phyloP scores from a whole-genome alignment of 2,888 invertebrate genomes.

The Microdon myrmicae region DNA sequence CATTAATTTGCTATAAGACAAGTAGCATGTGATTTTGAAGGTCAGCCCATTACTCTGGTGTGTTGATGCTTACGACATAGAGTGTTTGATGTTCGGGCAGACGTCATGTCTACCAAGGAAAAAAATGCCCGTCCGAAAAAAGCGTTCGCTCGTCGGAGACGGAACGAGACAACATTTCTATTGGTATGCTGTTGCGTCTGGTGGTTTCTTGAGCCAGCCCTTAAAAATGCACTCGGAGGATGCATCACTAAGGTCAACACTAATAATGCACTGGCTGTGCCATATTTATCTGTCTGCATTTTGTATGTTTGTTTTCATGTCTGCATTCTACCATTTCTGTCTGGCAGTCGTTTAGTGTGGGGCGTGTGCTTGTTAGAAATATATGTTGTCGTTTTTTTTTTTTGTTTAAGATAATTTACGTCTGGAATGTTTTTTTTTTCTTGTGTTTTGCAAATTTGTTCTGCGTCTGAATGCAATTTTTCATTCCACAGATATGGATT shows the following conservation, averaged over 20 bases:
- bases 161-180: conserved; percentile 26
- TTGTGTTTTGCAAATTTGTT: conserved; percentile 3
- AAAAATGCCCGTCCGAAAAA: conserved; percentile 19
- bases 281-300: conserved; percentile 23
- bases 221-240: conserved; percentile 42
- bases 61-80: no score
- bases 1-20: no score
- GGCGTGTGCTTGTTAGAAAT: conserved; percentile 38
- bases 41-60: no score
- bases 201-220: conserved; percentile 24
- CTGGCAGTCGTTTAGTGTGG: conserved; percentile 33
- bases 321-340: no score
- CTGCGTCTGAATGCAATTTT: conserved; percentile 26
- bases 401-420: conserved; percentile 27
- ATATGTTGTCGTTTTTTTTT: conserved; percentile 21
- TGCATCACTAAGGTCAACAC: conserved; percentile 25
- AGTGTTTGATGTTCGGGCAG: conserved; percentile 14
- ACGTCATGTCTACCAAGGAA: conserved; percentile 34
- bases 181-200: conserved; percentile 19
- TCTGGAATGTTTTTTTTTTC: conserved; percentile 27
- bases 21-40: conserved; percentile 36
- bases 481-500: conserved; percentile 17
- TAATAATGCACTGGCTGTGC: conserved; percentile 38
- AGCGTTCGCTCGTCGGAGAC: no score
- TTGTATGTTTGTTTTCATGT: conserved; percentile 19